Percentiles rank a stretch among this genome's conserved stretches.
Evolutionary conservation across 2,797 vertebrate species (phyloP).

Genomic region (Coreius guichenoti): DNA sequence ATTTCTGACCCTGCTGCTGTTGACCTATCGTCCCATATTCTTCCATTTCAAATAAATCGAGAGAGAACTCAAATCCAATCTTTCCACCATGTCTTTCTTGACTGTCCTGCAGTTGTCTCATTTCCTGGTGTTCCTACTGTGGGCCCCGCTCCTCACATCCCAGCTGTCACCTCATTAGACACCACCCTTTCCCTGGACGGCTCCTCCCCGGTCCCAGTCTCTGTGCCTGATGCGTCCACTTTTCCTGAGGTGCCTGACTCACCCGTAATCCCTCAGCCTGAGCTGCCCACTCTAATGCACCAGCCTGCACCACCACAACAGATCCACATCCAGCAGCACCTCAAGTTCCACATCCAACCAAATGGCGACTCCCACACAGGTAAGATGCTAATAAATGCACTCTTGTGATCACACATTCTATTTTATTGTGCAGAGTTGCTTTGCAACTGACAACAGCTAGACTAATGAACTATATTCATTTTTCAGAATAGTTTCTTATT

Average conservation of each 20-base stretch:
- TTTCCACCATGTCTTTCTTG: background rate
- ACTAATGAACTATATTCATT: background rate
- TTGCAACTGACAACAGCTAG: background rate
- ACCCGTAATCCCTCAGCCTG: conserved; percentile 33
- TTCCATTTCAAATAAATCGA: background rate
- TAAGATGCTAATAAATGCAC: background rate
- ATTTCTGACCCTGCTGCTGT: background rate
- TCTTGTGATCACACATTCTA: background rate
- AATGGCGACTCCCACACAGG: conserved; percentile 63
- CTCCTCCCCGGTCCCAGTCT: conserved; percentile 2
- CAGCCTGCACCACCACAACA: conserved; percentile 66
- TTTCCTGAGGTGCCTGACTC: conserved; percentile 44
- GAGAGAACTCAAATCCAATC: background rate
- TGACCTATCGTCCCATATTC: background rate
- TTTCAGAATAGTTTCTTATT: background rate
- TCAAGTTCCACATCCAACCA: conserved; percentile 78
- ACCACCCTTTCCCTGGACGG: conserved; percentile 59
- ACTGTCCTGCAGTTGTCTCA: conserved; percentile 48
- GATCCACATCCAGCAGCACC: conserved; percentile 78
- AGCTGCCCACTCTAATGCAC: conserved; percentile 57
- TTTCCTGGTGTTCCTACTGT: conserved; percentile 64
- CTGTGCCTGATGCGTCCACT: conserved; percentile 37
- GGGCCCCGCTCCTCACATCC: conserved; percentile 53
- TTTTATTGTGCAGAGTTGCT: background rate
- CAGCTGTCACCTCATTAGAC: conserved; percentile 50